These are phyloP conservation scores for Rhabdomys pumilio DNA, from an alignment of 2,797 vertebrate species.

Conservation along the genomic window DNA sequence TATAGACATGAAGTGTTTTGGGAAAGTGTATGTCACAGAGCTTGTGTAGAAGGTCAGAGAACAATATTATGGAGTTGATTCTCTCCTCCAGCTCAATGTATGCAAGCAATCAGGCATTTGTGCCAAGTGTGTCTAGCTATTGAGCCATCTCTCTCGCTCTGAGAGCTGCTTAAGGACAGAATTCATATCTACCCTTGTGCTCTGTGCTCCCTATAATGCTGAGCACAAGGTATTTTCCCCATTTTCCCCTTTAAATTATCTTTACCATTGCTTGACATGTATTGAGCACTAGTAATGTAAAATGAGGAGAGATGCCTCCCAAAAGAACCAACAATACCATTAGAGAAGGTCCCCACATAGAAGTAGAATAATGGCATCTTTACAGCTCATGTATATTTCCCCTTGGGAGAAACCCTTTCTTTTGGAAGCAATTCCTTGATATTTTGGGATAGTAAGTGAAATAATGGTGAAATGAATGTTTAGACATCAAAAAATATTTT, in stretches of 20 bases:
- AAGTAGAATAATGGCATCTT: not conserved
- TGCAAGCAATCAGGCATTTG: too few species aligned
- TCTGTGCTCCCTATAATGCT: not conserved
- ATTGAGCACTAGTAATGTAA: not conserved
- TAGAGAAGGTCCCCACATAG: not conserved
- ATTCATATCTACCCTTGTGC: not conserved
- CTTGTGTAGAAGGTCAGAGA: not conserved
- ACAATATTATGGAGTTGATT: not conserved
- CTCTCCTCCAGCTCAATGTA: not conserved
- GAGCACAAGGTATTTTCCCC: not conserved
- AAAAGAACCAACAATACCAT: not conserved
- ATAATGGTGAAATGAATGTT: not conserved
- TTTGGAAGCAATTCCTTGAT: not conserved
- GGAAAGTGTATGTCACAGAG: not conserved
- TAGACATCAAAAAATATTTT: not conserved
- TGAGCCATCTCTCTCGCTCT: not conserved
- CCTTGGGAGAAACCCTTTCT: not conserved
- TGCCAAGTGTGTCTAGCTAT: too few species aligned
- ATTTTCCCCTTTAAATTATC: not conserved
- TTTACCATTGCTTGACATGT: not conserved
- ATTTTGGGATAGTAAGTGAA: slow-evolving; percentile 28
- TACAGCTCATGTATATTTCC: not conserved
- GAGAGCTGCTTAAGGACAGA: not conserved
- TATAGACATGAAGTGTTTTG: not conserved
- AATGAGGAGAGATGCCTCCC: not conserved